Conservation (phyloP, 2,888 invertebrate species). For the Adelphocoris suturalis region DNA sequence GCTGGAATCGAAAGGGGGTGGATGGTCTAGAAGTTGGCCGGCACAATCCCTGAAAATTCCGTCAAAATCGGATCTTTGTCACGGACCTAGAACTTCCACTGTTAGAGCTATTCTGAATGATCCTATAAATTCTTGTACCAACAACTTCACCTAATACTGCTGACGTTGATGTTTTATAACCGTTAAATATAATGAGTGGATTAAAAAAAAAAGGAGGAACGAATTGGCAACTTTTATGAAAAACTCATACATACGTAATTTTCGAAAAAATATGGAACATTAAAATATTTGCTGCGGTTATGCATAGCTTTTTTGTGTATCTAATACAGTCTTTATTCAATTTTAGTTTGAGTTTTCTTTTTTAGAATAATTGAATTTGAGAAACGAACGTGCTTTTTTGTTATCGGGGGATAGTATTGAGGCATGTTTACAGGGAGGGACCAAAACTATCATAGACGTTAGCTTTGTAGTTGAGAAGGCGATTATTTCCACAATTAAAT, state of each 20-base stretch:
- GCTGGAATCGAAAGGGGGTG: too few species aligned
- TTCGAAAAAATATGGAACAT: not conserved
- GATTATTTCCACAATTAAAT: constrained; percentile 7
- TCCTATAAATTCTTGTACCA: too few species aligned
- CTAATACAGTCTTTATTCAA: not conserved
- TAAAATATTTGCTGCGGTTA: not conserved
- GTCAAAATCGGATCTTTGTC: too few species aligned
- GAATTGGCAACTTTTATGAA: too few species aligned
- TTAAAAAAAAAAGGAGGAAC: too few species aligned
- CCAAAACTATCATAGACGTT: constrained; percentile 55
- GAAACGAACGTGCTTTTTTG: constrained; percentile 31
- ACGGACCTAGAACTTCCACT: too few species aligned
- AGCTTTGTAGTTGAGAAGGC: constrained; percentile 40
- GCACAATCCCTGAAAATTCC: too few species aligned
- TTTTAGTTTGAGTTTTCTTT: not conserved
- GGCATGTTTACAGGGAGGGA: constrained; percentile 66
- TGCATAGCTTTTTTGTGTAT: not conserved
- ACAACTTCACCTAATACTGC: too few species aligned
- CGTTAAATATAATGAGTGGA: too few species aligned
- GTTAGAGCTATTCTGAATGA: too few species aligned
- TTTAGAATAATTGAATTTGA: not conserved
- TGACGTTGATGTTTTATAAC: too few species aligned
- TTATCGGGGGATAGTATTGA: constrained; percentile 12
- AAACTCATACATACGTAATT: not conserved
- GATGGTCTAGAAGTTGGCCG: too few species aligned